phyloP scores from a whole-genome alignment of 2,888 invertebrate species.

The Neoitamus cyanurus region DNA sequence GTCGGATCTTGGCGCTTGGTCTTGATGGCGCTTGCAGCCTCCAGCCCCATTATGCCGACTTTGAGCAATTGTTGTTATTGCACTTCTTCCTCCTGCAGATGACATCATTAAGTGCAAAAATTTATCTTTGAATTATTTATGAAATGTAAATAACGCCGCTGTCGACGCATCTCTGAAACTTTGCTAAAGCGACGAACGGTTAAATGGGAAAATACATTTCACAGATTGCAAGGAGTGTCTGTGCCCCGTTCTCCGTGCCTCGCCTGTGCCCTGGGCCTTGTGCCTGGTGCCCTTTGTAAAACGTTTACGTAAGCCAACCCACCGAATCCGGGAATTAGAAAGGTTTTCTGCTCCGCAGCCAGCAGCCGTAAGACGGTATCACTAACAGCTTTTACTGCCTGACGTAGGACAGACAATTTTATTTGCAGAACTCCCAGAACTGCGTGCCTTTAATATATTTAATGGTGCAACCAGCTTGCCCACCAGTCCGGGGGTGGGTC shows the following conservation, averaged over 20 bases:
- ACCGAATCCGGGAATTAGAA: slow-evolving; percentile 3
- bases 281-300: background rate
- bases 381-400: background rate
- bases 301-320: slow-evolving; percentile 18
- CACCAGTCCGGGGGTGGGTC: background rate
- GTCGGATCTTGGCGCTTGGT: slow-evolving; percentile 33
- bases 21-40: slow-evolving; percentile 17
- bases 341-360: slow-evolving; percentile 13
- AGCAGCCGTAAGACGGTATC: background rate
- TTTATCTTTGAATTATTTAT: slow-evolving; percentile 50
- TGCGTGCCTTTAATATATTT: slow-evolving; percentile 8
- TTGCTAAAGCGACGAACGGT: slow-evolving; percentile 21
- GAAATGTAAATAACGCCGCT: slow-evolving; percentile 46
- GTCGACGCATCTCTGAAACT: slow-evolving; percentile 21
- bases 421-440: background rate
- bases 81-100: slow-evolving; percentile 42
- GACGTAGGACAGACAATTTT: slow-evolving; percentile 11
- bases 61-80: slow-evolving; percentile 38
- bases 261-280: background rate
- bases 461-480: background rate
- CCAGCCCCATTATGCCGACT: slow-evolving; percentile 24
- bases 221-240: slow-evolving; percentile 3
- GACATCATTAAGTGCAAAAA: slow-evolving; percentile 52
- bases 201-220: slow-evolving; percentile 36
- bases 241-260: background rate